phyloP scores from a whole-genome alignment of 2,113 vertebrate species.

The Ammodytes dubius region DNA sequence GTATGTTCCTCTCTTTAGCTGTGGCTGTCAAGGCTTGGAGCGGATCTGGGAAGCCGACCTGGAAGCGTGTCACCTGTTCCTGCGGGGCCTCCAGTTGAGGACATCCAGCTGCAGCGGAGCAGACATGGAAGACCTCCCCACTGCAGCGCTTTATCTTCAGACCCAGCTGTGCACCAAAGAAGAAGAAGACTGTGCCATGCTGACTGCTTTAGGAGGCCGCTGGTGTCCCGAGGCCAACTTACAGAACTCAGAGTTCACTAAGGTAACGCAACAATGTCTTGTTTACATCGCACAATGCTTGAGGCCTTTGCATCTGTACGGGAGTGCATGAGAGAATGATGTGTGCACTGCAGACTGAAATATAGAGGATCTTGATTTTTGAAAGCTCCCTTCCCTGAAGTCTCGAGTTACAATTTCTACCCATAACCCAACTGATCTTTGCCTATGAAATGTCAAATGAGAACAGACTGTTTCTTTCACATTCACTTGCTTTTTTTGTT shows the following conservation, averaged over 20 bases:
- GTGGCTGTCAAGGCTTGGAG: conserved; percentile 84
- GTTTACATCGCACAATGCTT: conserved; percentile 30
- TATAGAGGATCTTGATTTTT: conserved; percentile 5
- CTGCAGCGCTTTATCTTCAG: conserved; percentile 50
- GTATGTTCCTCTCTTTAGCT: conserved; percentile 74
- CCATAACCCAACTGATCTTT: conserved; percentile 22
- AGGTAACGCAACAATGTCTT: conserved; percentile 82
- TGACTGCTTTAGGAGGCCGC: conserved; percentile 72
- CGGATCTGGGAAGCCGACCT: conserved; percentile 92
- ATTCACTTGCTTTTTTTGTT: not conserved
- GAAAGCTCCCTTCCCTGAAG: conserved; percentile 16
- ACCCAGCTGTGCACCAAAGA: conserved; percentile 68
- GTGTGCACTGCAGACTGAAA: conserved; percentile 16
- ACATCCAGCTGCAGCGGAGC: conserved; percentile 74
- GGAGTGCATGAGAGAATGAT: not conserved
- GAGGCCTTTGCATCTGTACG: not conserved
- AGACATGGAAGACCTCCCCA: conserved; percentile 77
- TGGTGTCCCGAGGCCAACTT: conserved; percentile 72
- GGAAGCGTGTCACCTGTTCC: conserved; percentile 90
- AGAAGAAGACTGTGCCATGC: conserved; percentile 81
- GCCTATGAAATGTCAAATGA: conserved; percentile 50
- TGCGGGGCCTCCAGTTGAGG: conserved; percentile 85
- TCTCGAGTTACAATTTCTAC: conserved; percentile 13
- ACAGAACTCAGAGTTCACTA: conserved; percentile 83
- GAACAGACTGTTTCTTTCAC: conserved; percentile 12